A percentile compares a stretch with the other conserved stretches of the same genome.
Evolutionary conservation across 1,140 invertebrate genomes (phyloP).

Genomic region (Drosophila pandora): DNA sequence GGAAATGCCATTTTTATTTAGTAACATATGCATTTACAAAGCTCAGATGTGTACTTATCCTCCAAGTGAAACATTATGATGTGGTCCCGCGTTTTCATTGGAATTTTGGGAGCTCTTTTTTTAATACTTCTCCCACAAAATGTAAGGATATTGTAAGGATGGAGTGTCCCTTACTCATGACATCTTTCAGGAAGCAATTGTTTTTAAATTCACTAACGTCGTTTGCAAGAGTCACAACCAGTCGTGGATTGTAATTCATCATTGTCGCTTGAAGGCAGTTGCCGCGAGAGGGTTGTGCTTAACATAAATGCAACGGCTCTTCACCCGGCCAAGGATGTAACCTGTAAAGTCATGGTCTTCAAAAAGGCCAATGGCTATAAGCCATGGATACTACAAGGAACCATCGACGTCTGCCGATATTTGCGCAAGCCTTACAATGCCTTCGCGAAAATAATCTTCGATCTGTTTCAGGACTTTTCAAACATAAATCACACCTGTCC

Average conservation of each 20-base stretch:
- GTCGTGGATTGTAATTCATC: constrained; percentile 29
- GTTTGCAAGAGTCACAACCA: constrained; percentile 24
- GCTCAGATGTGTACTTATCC: too few species aligned
- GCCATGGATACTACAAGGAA: constrained; percentile 8
- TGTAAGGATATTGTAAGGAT: background rate
- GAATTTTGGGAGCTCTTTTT: background rate
- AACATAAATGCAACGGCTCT: constrained; percentile 5
- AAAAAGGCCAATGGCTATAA: constrained; percentile 40
- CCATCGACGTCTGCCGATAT: constrained; percentile 20
- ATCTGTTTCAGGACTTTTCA: constrained; percentile 15
- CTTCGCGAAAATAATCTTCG: background rate
- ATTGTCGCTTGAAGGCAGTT: constrained; percentile 21
- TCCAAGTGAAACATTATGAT: too few species aligned
- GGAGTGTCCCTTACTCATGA: background rate
- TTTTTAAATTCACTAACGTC: constrained; percentile 20
- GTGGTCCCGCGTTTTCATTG: too few species aligned
- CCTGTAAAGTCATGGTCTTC: background rate
- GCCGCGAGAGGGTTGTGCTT: constrained; percentile 11
- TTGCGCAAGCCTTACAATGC: constrained; percentile 15
- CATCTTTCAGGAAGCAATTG: constrained; percentile 1
- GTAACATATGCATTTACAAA: too few species aligned
- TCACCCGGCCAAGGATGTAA: background rate
- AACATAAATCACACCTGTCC: constrained; percentile 45
- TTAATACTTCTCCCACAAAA: background rate
- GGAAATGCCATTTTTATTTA: too few species aligned